Percentiles rank a stretch among this genome's conserved stretches.
Evolutionary conservation across 2,113 vertebrate species (phyloP).

Genomic region (Enhydra lutris): DNA sequence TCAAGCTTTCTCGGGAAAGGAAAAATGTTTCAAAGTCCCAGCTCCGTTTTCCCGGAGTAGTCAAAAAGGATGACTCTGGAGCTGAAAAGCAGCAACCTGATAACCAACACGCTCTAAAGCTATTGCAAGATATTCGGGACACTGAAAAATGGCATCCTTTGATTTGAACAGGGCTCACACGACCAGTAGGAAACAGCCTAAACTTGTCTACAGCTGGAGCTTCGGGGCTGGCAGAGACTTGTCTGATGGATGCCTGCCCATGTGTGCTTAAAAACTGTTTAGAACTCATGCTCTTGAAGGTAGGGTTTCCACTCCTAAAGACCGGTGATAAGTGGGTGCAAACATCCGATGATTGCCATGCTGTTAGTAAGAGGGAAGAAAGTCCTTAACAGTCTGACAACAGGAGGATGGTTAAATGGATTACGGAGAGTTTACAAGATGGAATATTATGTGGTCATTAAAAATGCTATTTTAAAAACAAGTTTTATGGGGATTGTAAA

Average conservation of each 20-base stretch:
- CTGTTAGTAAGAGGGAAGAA: not conserved
- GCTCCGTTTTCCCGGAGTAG: not conserved
- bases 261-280: not conserved
- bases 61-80: not conserved
- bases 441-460: not conserved
- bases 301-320: not conserved
- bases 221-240: not conserved
- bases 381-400: not conserved
- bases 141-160: not conserved
- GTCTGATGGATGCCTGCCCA: not conserved
- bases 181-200: not conserved
- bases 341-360: not conserved
- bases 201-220: not conserved
- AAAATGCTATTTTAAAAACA: not conserved
- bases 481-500: constrained; percentile 23
- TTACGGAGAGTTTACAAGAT: not conserved
- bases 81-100: not conserved
- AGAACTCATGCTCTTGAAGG: not conserved
- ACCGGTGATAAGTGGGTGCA: not conserved
- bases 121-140: not conserved
- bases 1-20: not conserved
- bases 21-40: not conserved
- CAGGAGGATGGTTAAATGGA: not conserved
- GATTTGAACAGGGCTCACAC: not conserved
- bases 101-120: not conserved